A percentile compares a stretch with the other conserved stretches of the same genome.
These are phyloP conservation scores for Vannuccia rotundouncinata DNA, from an alignment of 2,888 invertebrate genomes.

Conservation along the genomic window DNA sequence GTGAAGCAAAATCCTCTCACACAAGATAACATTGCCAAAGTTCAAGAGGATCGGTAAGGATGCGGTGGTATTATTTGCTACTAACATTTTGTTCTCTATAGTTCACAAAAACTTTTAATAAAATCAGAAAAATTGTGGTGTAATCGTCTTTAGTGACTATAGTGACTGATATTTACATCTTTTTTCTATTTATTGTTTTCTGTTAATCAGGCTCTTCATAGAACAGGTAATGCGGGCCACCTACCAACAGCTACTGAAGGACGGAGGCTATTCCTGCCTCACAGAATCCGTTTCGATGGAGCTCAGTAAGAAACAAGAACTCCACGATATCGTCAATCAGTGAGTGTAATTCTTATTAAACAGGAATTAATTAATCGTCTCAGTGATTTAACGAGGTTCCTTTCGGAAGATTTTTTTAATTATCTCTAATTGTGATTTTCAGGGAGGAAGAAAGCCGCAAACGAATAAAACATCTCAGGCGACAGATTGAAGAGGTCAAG, in stretches of 20 bases:
- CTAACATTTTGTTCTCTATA: too few species aligned
- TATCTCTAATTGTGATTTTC: slow-evolving; percentile 23
- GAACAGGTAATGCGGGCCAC: slow-evolving; percentile 50
- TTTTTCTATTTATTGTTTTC: too few species aligned
- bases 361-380: too few species aligned
- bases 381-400: too few species aligned
- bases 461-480: slow-evolving; percentile 48
- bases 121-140: too few species aligned
- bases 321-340: slow-evolving; percentile 49
- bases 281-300: slow-evolving; percentile 48
- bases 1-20: slow-evolving; percentile 53
- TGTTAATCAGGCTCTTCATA: slow-evolving; percentile 49
- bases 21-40: slow-evolving; percentile 51
- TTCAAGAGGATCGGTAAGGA: slow-evolving; percentile 52
- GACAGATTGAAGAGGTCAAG: slow-evolving; percentile 50
- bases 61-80: too few species aligned
- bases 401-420: slow-evolving; percentile 9
- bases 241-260: slow-evolving; percentile 49
- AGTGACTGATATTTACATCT: too few species aligned
- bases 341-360: slow-evolving; percentile 1
- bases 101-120: too few species aligned
- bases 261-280: slow-evolving; percentile 48
- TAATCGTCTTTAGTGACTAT: too few species aligned
- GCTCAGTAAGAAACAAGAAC: slow-evolving; percentile 52
- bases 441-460: slow-evolving; percentile 54